Base-by-base conservation (phyloP, 2,888 invertebrate genomes). In the Tuberolachnus salignus region DNA sequence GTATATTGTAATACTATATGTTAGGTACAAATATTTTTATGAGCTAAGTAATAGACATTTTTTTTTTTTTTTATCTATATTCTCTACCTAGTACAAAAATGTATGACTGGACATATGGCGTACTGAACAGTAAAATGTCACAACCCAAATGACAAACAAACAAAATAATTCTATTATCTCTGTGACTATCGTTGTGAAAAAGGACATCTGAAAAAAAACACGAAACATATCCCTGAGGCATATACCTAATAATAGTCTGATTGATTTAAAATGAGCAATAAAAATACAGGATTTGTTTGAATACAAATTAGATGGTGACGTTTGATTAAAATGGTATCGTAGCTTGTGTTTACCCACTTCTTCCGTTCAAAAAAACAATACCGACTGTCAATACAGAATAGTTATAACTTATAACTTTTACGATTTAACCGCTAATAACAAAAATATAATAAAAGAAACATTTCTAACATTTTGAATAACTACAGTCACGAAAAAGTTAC, bases 251-350 rank as follows among this genome's bases (percentile, higher is more conserved):
- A 49, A 66, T 49, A 44, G 34, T 64, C 26, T 51, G 11, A n/a
- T 67, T 51, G 51, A 51, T n/a, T 19, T 23, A 6, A 13, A 75
- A 57, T 59, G 57, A 49, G 19, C 19, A 73, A 46, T 6, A 21
- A 26, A 67, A 14, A 67, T 21, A 34, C n/a, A 55, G 6, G 3
- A 34, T 44, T n/a, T 46, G 61, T 42, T 23, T n/a, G 42, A 66
- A 75, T 66, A 57, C 34, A 42, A 69, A 78, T 78, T 21, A 57
- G 59, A 78, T 69, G 66, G n/a, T 67, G 74, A 75, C 67, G 42
- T 42, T 13, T 8, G 8, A 13, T 46, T 59, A 59, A 61, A 49
- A 75, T 23, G 44, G 55, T n/a, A n/a, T n/a, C n/a, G 61, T 53
- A 80, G 3, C n/a, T 51, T 59, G n/a, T 23, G 11, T 19, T n/a